phyloP scores from a whole-genome alignment of 2,113 vertebrate genomes.

The Hoplias malabaricus region DNA sequence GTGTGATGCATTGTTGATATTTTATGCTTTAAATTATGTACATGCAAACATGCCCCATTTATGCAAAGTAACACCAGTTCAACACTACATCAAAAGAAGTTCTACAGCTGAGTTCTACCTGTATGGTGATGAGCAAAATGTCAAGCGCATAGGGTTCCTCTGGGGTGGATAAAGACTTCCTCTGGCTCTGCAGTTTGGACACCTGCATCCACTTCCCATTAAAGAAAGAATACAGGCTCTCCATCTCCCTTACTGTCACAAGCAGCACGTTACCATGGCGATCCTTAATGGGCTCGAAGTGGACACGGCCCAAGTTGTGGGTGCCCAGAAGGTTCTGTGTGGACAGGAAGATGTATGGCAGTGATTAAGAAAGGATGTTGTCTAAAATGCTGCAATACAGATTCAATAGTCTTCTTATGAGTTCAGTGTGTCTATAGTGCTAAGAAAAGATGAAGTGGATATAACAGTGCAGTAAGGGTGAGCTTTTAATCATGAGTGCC shows the following conservation, averaged over 20 bases:
- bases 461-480: slow-evolving; percentile 17
- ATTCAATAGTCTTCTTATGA: slow-evolving; percentile 19
- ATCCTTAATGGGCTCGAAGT: slow-evolving; percentile 97
- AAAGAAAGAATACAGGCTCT: slow-evolving; percentile 87
- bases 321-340: slow-evolving; percentile 91
- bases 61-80: neutral
- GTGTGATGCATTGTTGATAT: neutral
- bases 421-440: neutral
- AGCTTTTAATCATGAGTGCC: slow-evolving; percentile 22
- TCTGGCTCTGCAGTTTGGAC: slow-evolving; percentile 95
- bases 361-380: slow-evolving; percentile 17
- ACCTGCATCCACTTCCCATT: slow-evolving; percentile 95
- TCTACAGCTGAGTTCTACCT: slow-evolving; percentile 72
- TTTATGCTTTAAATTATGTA: neutral
- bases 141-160: slow-evolving; percentile 96
- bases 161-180: slow-evolving; percentile 95
- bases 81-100: neutral
- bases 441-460: slow-evolving; percentile 24
- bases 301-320: slow-evolving; percentile 91
- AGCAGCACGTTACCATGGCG: slow-evolving; percentile 93
- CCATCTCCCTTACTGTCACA: slow-evolving; percentile 88
- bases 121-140: slow-evolving; percentile 95
- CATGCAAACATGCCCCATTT: neutral
- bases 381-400: neutral
- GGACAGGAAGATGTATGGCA: slow-evolving; percentile 35